Evolutionary conservation across 2,888 invertebrate species (phyloP), one percentile per base, ranked within the genome.

Genomic region (Synanthedon formicaeformis): DNA sequence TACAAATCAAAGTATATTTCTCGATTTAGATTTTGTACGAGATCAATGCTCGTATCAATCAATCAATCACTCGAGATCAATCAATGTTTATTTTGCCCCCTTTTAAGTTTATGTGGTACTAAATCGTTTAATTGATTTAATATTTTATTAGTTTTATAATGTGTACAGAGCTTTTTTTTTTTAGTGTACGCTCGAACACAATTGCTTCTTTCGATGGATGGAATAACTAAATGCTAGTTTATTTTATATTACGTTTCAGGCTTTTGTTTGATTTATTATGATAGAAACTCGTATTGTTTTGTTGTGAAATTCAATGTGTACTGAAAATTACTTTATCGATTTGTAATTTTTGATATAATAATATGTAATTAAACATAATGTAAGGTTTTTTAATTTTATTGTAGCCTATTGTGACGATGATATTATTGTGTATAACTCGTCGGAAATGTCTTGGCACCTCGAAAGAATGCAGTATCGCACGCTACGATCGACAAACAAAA

Each of bases 121-220:
- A 86, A 86, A 87, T 87, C 84, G 84, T 86, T 85, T 84, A 81
- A 82, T 82, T 77, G 74, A 63, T 85, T 78, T 10, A 10, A 34
- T 86, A 83, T 83, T 84, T 85, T 85, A 78, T 84, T 86, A 83
- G 84, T 79, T 81, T 82, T 85, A 82, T 84, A 81, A 75, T 71
- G 73, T 78, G 72, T 79, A 78, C 78, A 67, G 75, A 77, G 77
- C 78, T 78, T 77, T 69, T 71, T n/a, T 72, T 23, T 64, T 71
- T 73, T 67, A 65, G 59, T 60, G 59, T 66, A 34, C 10, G 34
- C 34, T 34, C 34, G 10, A 34, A 34, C 34, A 10, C 34, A 34
- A n/a, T 34, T 34, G 34, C 34, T 34, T 34, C 2, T 8, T 34
- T 34, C 34, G 2, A 34, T 34, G 68, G 72, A 71, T 10, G 69